Conservation (phyloP, 2,888 invertebrate genomes). For the Agrotis puta region DNA sequence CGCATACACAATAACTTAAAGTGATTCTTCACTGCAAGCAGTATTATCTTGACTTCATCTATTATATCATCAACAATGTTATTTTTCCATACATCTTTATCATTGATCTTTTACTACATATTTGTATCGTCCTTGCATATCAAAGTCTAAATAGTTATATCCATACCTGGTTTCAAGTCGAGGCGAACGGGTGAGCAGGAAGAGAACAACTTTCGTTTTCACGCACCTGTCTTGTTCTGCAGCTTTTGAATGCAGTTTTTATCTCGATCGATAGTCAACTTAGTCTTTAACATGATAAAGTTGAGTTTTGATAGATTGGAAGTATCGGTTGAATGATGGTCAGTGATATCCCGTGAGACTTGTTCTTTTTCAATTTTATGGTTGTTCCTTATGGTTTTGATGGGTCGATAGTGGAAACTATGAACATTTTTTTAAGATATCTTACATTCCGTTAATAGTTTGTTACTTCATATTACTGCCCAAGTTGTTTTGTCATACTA, state of each 20-base stretch:
- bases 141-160: slow-evolving; percentile 73
- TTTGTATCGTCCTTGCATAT: slow-evolving; percentile 70
- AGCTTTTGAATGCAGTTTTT: slow-evolving; percentile 76
- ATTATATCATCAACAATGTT: slow-evolving; percentile 21
- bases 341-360: slow-evolving; percentile 60
- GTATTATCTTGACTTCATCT: slow-evolving; percentile 17
- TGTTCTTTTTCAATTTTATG: slow-evolving; percentile 63
- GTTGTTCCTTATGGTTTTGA: slow-evolving; percentile 31
- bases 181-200: slow-evolving; percentile 88
- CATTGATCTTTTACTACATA: slow-evolving; percentile 62
- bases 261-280: slow-evolving; percentile 69
- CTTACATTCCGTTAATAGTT: not conserved
- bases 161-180: slow-evolving; percentile 76
- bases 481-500: not conserved
- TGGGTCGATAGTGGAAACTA: not conserved
- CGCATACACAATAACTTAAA: not conserved
- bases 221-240: slow-evolving; percentile 88
- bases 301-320: slow-evolving; percentile 30
- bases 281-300: slow-evolving; percentile 56
- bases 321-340: slow-evolving; percentile 46
- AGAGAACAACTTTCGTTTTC: slow-evolving; percentile 91
- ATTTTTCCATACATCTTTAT: slow-evolving; percentile 56
- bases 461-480: not conserved
- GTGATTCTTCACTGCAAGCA: slow-evolving; percentile 13
- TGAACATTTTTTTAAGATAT: not conserved